phyloP scores from a whole-genome alignment of 2,113 vertebrate species.

The Nymphicus hollandicus region DNA sequence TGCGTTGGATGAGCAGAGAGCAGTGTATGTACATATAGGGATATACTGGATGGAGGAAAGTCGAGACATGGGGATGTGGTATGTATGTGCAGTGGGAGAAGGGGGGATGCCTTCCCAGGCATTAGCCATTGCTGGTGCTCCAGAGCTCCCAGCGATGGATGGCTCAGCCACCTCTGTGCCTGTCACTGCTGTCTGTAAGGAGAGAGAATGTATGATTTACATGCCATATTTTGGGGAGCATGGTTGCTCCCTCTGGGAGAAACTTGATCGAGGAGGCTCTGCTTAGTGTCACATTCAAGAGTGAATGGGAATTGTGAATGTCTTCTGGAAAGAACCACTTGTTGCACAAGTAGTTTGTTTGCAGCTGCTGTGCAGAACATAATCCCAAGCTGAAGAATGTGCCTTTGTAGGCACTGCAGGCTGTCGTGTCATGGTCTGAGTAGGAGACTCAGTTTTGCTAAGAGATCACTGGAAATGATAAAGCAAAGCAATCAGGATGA shows the following conservation, averaged over 20 bases:
- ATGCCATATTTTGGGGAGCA: fast-evolving
- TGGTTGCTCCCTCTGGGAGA: not conserved
- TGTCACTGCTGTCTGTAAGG: not conserved
- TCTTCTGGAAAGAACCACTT: not conserved
- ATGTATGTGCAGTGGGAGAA: no score
- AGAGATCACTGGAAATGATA: not conserved
- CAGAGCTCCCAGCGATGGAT: no score
- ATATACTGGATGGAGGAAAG: fast-evolving
- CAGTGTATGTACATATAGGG: fast-evolving
- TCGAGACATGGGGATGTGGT: fast-evolving
- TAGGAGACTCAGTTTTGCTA: not conserved
- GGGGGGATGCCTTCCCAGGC: fast-evolving
- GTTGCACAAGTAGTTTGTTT: not conserved
- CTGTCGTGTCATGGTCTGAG: fast-evolving
- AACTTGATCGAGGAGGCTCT: not conserved
- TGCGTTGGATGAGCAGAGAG: not conserved
- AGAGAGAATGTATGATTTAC: not conserved
- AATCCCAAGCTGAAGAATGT: not conserved
- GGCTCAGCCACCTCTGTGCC: fast-evolving
- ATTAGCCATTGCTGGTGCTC: fast-evolving
- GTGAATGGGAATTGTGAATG: fast-evolving
- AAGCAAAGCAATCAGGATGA: not conserved
- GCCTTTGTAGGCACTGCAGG: no score
- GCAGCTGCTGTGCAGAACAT: not conserved
- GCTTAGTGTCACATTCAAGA: no score